Evolutionary conservation across 2,797 vertebrate species (phyloP), one percentile per base, ranked within the genome.

Genomic region (Thamnophis elegans): DNA sequence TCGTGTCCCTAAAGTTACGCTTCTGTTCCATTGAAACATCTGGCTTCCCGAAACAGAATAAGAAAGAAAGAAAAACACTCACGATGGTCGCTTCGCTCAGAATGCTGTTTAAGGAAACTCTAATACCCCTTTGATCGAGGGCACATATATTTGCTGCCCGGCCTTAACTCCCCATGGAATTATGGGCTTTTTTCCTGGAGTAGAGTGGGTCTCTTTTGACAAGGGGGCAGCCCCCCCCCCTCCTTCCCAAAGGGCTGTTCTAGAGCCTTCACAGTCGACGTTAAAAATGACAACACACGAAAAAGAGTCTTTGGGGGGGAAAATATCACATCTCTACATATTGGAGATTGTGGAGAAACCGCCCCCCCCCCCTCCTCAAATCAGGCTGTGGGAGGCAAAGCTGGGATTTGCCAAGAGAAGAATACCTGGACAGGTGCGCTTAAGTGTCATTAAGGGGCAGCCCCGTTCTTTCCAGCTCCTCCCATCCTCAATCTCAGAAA

Each of bases 281-380:
- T 14, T 5, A 54, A 91, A 91, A 89, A 89, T 89, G 28, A 58
- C 47, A 88, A 73, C 32, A 73, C 16, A 13, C 14, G 8, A 1
- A 65, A 8, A 53, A 62, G 58, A 94, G 82, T 5, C 26, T 32
- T 58, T 36, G 85, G 91, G 94, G 93, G 91, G 91, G 4, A 42
- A 93, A 94, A 93, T 88, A 92, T 91, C 94, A 89, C 91, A 93
- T 59, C 91, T 92, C 94, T 95, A 95, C 94, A 92, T 96, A 95
- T 90, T 20, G 59, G 95, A 94, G 88, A 92, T 86, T 93, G 73
- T 73, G 95, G 94, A 96, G 4, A 1, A 62, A 13, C 4, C 20
- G 1, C 59, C 9, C 9, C 10, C 59, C 1, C 56, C 94, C 94
- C 94, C 94, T 95, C 94, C 94, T 82, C 92, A 94, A 95, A 94